Percentiles rank a stretch among this genome's conserved stretches.
Evolutionary conservation across 2,113 vertebrate genomes (phyloP).

Genomic region (Apteryx mantelli): DNA sequence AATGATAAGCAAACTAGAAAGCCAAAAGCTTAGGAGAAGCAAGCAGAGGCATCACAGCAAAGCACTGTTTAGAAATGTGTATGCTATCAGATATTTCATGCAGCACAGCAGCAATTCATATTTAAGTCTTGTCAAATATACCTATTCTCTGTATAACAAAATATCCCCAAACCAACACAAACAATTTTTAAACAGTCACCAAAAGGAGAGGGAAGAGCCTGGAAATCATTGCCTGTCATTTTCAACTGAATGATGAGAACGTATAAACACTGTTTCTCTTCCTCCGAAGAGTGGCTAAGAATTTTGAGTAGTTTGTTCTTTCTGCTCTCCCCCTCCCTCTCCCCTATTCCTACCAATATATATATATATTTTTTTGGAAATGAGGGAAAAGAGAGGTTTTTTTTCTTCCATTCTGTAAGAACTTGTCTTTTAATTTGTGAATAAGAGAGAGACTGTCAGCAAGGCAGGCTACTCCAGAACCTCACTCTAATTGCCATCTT

Average conservation of each 20-base stretch:
- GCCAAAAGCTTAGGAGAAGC: not conserved
- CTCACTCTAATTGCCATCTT: not conserved
- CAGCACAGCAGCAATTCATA: not conserved
- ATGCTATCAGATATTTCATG: not conserved
- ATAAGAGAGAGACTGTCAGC: not conserved
- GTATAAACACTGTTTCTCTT: not conserved
- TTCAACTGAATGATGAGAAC: not conserved
- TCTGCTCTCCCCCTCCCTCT: not conserved
- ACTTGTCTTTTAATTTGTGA: not conserved
- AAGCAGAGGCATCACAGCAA: not conserved
- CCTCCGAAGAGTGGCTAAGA: not conserved
- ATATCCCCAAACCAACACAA: not conserved
- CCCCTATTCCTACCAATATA: not conserved
- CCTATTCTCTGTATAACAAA: not conserved
- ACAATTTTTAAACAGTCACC: not conserved
- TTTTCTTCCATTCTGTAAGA: not conserved
- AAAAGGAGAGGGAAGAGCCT: not conserved
- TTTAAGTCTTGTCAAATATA: slow-evolving; percentile 13
- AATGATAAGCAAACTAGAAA: not conserved
- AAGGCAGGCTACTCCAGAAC: not conserved
- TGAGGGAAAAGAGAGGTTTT: fast-evolving
- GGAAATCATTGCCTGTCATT: slow-evolving; percentile 6
- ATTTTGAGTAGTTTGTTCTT: not conserved
- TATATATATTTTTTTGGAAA: too few relatives aligned
- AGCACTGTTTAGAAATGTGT: not conserved